phyloP scores from a whole-genome alignment of 2,888 invertebrate genomes.

The Sinodicranocentrus sp. region DNA sequence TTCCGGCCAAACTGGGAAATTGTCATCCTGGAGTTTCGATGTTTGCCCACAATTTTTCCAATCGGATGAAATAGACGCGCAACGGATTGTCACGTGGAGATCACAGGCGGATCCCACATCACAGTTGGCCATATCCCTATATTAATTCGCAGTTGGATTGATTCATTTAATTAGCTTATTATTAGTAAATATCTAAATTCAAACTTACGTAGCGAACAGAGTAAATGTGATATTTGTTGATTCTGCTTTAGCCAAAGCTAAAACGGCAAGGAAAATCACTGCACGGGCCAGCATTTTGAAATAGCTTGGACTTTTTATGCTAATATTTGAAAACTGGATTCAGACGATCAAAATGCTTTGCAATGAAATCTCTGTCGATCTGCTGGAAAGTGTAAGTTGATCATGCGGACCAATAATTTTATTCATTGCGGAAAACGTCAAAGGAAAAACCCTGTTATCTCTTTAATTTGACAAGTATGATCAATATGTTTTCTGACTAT shows the following conservation, averaged over 20 bases:
- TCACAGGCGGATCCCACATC: conserved; percentile 58
- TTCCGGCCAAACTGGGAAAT: conserved; percentile 62
- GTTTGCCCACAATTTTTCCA: conserved; percentile 59
- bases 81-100: conserved; percentile 40
- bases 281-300: not conserved
- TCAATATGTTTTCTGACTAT: too few species aligned
- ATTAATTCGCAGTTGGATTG: not conserved
- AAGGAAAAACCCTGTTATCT: too few species aligned
- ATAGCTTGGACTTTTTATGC: not conserved
- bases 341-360: not conserved
- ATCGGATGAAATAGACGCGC: conserved; percentile 43
- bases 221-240: conserved; percentile 20
- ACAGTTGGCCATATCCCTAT: conserved; percentile 61
- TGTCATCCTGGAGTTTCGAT: conserved; percentile 56
- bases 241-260: not conserved
- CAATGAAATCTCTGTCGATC: too few species aligned
- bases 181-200: not conserved
- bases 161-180: not conserved
- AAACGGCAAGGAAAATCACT: not conserved
- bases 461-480: too few species aligned
- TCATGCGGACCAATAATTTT: too few species aligned
- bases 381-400: too few species aligned
- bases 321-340: not conserved
- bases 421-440: too few species aligned
- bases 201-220: conserved; percentile 41